Conservation (phyloP, 1,140 invertebrate genomes). For the Leptinotarsa defecta region DNA sequence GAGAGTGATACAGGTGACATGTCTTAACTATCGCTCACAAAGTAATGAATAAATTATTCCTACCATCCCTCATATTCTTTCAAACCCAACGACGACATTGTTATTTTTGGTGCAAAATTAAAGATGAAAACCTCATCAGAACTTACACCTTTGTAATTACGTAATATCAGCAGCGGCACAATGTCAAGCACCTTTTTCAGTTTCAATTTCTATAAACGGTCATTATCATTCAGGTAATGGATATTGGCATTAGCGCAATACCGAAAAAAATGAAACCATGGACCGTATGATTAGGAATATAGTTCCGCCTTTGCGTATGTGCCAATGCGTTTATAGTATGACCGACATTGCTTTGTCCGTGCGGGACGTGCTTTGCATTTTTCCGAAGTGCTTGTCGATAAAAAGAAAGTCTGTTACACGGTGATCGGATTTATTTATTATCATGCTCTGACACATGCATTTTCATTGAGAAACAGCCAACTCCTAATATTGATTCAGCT, state of each 20-base stretch:
- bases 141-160: no score
- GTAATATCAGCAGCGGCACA: not conserved
- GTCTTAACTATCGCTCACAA: no score
- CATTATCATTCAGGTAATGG: conserved; percentile 15
- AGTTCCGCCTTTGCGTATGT: conserved; percentile 17
- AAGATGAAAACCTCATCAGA: no score
- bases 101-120: no score
- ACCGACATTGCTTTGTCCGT: conserved; percentile 13
- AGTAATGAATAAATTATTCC: no score
- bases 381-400: conserved; percentile 3
- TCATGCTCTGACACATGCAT: conserved; percentile 1
- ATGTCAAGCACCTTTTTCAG: not conserved
- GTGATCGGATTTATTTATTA: conserved; percentile 4
- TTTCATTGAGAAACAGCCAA: not conserved
- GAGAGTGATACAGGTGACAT: no score
- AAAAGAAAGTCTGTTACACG: conserved; percentile 18
- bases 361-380: conserved; percentile 11
- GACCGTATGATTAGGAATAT: conserved; percentile 6
- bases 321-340: conserved; percentile 13
- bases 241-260: conserved; percentile 10
- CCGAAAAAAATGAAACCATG: conserved; percentile 1
- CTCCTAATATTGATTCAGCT: no score
- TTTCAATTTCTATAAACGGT: conserved; percentile 19
- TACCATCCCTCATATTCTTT: no score
- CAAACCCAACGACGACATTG: no score